Evolutionary conservation across 37 sponge, comb jelly and placozoan species (phyloP).

Genomic region (Geodia barretti): DNA sequence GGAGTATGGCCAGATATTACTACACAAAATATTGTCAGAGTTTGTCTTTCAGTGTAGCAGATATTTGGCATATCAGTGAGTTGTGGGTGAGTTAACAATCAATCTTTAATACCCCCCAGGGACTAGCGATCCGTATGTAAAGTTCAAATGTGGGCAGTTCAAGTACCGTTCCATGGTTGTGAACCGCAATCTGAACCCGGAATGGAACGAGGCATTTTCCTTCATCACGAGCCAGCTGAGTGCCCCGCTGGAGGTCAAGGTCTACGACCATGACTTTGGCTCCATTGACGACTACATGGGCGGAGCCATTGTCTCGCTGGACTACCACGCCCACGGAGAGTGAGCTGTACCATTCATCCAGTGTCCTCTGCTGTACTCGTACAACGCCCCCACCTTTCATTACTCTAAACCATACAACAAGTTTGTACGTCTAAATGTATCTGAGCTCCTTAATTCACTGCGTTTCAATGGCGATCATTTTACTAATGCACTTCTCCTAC

Average conservation of each 20-base stretch:
- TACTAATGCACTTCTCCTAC: neutral
- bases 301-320: slow-evolving; percentile 41
- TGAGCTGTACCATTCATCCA: slow-evolving; percentile 16
- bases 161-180: slow-evolving; percentile 46
- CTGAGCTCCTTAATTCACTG: neutral
- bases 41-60: too few relatives aligned
- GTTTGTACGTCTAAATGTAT: neutral
- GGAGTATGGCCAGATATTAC: too few relatives aligned
- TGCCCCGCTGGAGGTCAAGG: slow-evolving; percentile 44
- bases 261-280: slow-evolving; percentile 86
- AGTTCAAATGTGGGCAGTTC: slow-evolving; percentile 53
- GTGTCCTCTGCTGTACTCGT: neutral
- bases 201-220: slow-evolving; percentile 85
- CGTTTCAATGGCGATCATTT: neutral
- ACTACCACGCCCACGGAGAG: slow-evolving; percentile 7
- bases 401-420: neutral
- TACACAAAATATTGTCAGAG: too few relatives aligned
- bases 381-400: neutral
- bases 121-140: slow-evolving; percentile 92
- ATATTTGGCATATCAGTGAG: too few relatives aligned
- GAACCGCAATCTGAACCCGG: slow-evolving; percentile 82
- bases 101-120: slow-evolving; percentile 42
- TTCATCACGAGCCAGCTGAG: slow-evolving; percentile 35
- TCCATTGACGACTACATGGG: slow-evolving; percentile 88
- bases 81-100: neutral